Evolutionary conservation across 2,113 vertebrate genomes (phyloP).

Genomic region (Zapus hudsonius): DNA sequence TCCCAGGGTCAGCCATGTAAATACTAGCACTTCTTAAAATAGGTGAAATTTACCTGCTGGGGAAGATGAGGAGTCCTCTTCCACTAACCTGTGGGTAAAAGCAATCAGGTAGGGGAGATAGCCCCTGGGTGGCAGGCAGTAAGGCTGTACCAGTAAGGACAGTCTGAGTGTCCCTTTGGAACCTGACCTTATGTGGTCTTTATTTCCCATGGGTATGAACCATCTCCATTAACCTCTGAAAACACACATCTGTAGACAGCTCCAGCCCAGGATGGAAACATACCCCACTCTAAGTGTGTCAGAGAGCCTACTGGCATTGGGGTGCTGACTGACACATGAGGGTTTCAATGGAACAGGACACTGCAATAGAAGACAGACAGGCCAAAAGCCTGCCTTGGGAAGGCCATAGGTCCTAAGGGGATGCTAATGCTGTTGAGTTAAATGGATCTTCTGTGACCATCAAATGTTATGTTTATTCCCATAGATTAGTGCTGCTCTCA

Average conservation of each 20-base stretch:
- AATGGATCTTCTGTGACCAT: too few relatives aligned
- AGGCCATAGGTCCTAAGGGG: background rate
- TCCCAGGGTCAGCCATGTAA: background rate
- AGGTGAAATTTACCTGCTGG: background rate
- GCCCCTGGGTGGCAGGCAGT: background rate
- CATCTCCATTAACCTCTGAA: accelerated
- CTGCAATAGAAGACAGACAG: background rate
- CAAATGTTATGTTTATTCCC: too few relatives aligned
- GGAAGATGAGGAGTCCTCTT: background rate
- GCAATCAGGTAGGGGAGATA: accelerated
- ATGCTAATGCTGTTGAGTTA: too few relatives aligned
- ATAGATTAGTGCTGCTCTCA: too few relatives aligned
- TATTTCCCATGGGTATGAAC: accelerated
- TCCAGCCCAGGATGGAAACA: accelerated
- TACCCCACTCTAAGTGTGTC: background rate
- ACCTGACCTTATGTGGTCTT: accelerated
- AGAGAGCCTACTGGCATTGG: accelerated
- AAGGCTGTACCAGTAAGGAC: background rate
- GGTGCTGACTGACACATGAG: background rate
- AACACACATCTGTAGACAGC: background rate
- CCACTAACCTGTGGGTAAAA: accelerated
- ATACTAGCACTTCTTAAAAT: background rate
- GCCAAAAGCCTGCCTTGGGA: background rate
- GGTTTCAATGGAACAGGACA: accelerated
- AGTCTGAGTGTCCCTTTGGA: background rate